Evolutionary conservation across 2,797 vertebrate species (phyloP).

Genomic region (Falco berigora): DNA sequence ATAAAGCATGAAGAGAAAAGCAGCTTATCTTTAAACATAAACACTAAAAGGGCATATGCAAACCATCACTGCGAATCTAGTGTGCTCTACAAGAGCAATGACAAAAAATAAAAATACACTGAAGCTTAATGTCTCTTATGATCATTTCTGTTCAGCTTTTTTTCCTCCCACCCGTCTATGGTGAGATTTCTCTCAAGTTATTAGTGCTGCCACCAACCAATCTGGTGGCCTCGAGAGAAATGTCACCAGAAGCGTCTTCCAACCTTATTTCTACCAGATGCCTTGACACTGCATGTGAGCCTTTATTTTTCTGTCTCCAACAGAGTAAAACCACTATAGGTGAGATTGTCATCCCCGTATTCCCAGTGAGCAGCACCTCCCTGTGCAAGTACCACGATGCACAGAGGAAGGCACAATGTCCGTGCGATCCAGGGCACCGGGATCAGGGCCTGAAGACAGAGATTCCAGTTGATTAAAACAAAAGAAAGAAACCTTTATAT

Average conservation of each 20-base stretch:
- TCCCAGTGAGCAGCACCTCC: background rate
- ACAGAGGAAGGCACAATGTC: background rate
- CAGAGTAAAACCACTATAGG: background rate
- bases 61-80: conserved; percentile 37
- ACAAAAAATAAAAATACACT: background rate
- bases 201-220: background rate
- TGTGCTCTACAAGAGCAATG: background rate
- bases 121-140: background rate
- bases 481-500: conserved; percentile 31
- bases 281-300: background rate
- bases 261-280: background rate
- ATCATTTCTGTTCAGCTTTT: background rate
- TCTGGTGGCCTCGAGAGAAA: background rate
- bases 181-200: background rate
- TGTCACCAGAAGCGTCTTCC: background rate
- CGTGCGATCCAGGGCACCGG: background rate
- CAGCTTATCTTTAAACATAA: conserved; percentile 47
- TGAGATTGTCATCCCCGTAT: background rate
- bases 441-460: background rate
- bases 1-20: conserved; percentile 27
- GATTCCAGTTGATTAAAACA: conserved; percentile 34
- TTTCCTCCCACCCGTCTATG: background rate
- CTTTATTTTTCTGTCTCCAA: background rate
- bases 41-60: conserved; percentile 34
- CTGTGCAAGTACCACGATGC: background rate